Evolutionary conservation across 1,140 invertebrate species (phyloP).

Genomic region (Scylla paramamosain): DNA sequence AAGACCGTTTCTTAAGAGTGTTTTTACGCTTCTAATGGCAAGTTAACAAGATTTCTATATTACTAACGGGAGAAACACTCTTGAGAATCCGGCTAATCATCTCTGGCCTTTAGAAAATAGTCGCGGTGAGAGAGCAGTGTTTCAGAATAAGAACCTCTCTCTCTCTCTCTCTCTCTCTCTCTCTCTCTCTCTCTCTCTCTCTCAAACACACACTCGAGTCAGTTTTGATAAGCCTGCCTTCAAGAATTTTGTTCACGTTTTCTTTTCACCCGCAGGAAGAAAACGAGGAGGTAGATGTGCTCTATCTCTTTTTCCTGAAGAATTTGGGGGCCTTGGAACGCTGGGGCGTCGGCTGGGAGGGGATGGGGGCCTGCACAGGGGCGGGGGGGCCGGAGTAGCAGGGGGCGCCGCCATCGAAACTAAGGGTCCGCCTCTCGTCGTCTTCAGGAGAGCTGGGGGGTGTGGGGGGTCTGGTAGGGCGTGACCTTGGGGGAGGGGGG

Average conservation of each 20-base stretch:
- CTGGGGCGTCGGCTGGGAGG: constrained; percentile 24
- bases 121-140: no score
- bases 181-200: no score
- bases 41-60: no score
- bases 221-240: no score
- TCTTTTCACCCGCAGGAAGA: neutral
- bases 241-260: neutral
- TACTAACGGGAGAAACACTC: no score
- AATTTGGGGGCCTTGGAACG: constrained; percentile 58
- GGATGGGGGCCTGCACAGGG: neutral
- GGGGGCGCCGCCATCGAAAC: constrained; percentile 55
- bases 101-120: no score
- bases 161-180: no score
- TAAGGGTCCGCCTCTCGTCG: constrained; percentile 64
- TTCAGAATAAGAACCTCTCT: no score
- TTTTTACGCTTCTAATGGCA: no score
- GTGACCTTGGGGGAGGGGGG: neutral
- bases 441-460: constrained; percentile 69
- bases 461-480: constrained; percentile 53
- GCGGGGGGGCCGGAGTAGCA: constrained; percentile 16
- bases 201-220: no score
- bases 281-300: neutral
- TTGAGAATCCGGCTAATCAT: no score
- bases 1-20: no score
- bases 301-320: constrained; percentile 66